phyloP scores from a whole-genome alignment of 92 coral and sea anemone species.

The Actinostola sp. region DNA sequence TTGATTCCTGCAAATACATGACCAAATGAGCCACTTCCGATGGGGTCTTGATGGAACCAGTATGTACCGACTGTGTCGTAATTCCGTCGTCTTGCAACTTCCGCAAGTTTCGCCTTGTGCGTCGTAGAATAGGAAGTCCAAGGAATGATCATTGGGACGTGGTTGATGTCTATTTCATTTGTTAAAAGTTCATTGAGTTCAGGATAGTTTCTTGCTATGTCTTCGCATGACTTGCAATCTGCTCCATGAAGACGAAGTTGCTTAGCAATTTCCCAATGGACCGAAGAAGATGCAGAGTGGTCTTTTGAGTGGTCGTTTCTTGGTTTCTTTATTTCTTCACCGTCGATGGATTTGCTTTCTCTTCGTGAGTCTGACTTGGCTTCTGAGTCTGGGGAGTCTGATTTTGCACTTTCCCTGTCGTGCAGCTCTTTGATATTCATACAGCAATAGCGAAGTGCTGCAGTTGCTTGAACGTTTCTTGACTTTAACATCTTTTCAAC shows the following conservation, averaged over 20 bases:
- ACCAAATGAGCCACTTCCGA: conserved; percentile 46
- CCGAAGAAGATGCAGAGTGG: background rate
- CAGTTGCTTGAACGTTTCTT: background rate
- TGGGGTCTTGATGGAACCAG: conserved; percentile 14
- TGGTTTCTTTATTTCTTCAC: background rate
- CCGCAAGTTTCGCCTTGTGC: background rate
- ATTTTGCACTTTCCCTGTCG: no score
- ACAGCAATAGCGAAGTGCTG: background rate
- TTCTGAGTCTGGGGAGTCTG: background rate
- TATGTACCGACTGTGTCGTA: background rate
- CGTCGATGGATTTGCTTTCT: no score
- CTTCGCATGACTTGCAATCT: conserved; percentile 5
- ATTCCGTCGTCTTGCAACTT: conserved; percentile 31
- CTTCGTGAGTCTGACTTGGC: no score
- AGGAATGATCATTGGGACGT: background rate
- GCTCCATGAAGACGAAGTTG: conserved; percentile 18
- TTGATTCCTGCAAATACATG: conserved; percentile 37
- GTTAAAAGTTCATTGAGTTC: background rate
- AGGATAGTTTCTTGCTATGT: background rate
- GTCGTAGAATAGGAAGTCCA: conserved; percentile 21
- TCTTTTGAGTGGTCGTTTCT: background rate
- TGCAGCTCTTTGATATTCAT: background rate
- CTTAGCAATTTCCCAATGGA: conserved; percentile 6
- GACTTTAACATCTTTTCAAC: background rate
- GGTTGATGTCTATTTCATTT: background rate